These are phyloP conservation scores for Ips typographus DNA, from an alignment of 1,140 invertebrate species.

Conservation along the genomic window DNA sequence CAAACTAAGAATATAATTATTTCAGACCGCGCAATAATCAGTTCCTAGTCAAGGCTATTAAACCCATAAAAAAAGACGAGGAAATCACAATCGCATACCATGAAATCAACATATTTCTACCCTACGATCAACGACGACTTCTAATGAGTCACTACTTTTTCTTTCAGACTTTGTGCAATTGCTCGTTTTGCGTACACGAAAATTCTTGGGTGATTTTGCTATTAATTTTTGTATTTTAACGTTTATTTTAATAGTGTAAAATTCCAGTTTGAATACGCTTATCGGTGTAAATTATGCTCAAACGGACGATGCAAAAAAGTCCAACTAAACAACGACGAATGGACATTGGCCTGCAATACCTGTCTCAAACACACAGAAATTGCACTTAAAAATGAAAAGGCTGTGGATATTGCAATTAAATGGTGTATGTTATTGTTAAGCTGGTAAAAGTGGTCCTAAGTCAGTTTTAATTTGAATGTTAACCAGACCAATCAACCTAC, in stretches of 20 bases:
- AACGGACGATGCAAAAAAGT: background rate
- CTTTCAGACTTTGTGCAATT: slow-evolving; percentile 23
- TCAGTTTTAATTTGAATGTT: no score
- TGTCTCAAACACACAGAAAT: background rate
- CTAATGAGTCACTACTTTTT: slow-evolving; percentile 19
- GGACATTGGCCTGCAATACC: background rate
- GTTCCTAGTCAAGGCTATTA: slow-evolving; percentile 26
- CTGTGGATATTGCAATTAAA: background rate
- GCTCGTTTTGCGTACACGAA: slow-evolving; percentile 20
- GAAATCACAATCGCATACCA: slow-evolving; percentile 33
- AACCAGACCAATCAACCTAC: no score
- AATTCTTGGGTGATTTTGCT: slow-evolving; percentile 1
- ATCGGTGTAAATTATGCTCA: background rate
- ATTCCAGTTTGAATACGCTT: background rate
- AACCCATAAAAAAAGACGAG: slow-evolving; percentile 22
- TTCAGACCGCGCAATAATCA: slow-evolving; percentile 18
- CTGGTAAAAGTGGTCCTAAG: no score
- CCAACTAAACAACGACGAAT: background rate
- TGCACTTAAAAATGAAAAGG: background rate
- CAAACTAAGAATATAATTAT: background rate
- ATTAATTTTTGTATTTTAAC: no score
- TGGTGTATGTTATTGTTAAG: background rate
- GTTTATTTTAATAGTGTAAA: no score
- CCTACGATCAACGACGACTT: slow-evolving; percentile 8
- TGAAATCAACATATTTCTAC: slow-evolving; percentile 26